These are phyloP conservation scores for Tetrapedia diversipes DNA, from an alignment of 2,888 invertebrate genomes.

Conservation along the genomic window DNA sequence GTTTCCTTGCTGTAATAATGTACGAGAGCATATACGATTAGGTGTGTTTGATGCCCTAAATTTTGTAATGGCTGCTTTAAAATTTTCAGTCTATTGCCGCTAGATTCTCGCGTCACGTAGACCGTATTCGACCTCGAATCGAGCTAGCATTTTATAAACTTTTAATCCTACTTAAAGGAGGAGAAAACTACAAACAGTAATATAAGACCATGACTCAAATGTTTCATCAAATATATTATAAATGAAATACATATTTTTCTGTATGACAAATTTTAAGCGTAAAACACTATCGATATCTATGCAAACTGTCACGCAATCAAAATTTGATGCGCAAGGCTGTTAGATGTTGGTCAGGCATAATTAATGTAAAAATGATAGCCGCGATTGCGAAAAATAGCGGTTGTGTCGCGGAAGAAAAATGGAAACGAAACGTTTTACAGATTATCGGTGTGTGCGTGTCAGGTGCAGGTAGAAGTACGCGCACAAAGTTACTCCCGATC, in stretches of 20 bases:
- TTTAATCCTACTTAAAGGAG: neutral
- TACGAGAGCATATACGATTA: constrained; percentile 21
- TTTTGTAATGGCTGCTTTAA: constrained; percentile 19
- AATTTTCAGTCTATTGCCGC: constrained; percentile 11
- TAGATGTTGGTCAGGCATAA: neutral
- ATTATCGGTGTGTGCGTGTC: constrained; percentile 4
- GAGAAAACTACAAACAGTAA: too few species aligned
- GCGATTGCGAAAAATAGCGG: neutral
- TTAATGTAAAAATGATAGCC: neutral
- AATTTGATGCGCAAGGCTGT: neutral
- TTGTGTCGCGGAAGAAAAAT: neutral
- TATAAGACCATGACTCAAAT: neutral
- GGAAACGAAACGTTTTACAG: constrained; percentile 17
- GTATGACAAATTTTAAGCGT: neutral
- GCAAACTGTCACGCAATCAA: neutral
- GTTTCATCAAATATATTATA: neutral
- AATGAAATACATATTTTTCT: neutral
- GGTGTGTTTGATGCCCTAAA: constrained; percentile 35
- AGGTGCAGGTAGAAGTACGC: constrained; percentile 40
- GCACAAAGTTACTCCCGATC: constrained; percentile 43
- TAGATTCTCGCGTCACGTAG: neutral
- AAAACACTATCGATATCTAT: neutral
- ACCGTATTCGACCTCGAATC: neutral
- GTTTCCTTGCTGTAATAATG: constrained; percentile 47
- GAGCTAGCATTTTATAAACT: neutral